Percentiles rank a stretch among this genome's conserved stretches.
These are phyloP conservation scores for Zonotrichia albicollis DNA, from an alignment of 2,797 vertebrate species.

Conservation along the genomic window DNA sequence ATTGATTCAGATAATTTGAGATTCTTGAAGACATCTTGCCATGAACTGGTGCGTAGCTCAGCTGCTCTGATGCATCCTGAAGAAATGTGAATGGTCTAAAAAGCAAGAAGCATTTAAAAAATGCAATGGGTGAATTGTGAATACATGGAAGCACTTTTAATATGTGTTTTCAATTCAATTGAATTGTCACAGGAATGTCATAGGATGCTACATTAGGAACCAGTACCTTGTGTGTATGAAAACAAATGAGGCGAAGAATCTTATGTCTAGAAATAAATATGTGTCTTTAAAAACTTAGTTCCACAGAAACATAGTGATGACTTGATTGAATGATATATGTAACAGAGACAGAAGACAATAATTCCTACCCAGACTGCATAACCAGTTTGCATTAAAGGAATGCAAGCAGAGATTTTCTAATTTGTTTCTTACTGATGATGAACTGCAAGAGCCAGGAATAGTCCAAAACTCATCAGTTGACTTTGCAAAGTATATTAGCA, in stretches of 20 bases:
- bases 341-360: neutral
- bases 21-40: neutral
- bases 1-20: neutral
- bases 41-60: neutral
- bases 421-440: neutral
- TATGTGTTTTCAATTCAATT: neutral
- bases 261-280: neutral
- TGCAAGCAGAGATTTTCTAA: neutral
- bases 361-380: neutral
- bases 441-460: neutral
- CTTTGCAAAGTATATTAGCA: neutral
- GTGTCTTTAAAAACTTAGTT: neutral
- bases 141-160: neutral
- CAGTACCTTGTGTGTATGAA: neutral
- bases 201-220: neutral
- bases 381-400: neutral
- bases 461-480: neutral
- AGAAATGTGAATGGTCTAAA: neutral
- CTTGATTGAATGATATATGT: neutral
- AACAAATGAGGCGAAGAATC: neutral
- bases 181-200: neutral
- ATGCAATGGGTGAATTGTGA: fast-evolving
- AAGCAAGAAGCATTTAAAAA: neutral
- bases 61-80: neutral
- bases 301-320: neutral